Percentiles rank a stretch among this genome's conserved stretches.
These are phyloP conservation scores for Sphaerophoria taeniata DNA, from an alignment of 2,888 invertebrate species.

Conservation along the genomic window DNA sequence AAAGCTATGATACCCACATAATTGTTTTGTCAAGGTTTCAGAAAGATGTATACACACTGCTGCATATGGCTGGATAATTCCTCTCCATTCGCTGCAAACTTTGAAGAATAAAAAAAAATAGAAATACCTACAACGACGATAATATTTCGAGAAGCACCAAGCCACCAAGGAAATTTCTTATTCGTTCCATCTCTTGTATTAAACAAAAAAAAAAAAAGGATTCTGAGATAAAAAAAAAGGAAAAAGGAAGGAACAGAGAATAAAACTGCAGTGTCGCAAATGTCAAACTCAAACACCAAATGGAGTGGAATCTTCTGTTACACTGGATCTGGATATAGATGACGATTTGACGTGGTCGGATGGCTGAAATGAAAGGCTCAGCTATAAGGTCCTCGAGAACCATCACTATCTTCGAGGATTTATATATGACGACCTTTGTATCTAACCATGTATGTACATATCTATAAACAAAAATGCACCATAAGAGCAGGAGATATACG, in stretches of 20 bases:
- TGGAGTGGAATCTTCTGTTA: slow-evolving; percentile 70
- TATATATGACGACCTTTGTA: background rate
- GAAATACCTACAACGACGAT: background rate
- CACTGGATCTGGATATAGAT: slow-evolving; percentile 36
- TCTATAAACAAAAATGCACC: too few species aligned
- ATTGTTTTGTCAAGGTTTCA: slow-evolving; percentile 66
- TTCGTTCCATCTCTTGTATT: slow-evolving; percentile 35
- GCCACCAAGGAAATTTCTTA: slow-evolving; percentile 6
- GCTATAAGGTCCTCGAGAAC: slow-evolving; percentile 21
- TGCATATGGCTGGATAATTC: slow-evolving; percentile 17
- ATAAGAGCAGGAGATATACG: slow-evolving; percentile 28
- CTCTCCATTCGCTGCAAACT: background rate
- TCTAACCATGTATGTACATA: too few species aligned
- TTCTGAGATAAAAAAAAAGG: background rate
- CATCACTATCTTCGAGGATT: slow-evolving; percentile 10
- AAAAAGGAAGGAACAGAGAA: slow-evolving; percentile 4
- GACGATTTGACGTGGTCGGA: slow-evolving; percentile 53
- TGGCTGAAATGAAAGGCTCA: slow-evolving; percentile 4
- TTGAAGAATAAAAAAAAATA: background rate
- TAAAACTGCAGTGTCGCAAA: slow-evolving; percentile 59
- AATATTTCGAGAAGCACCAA: background rate
- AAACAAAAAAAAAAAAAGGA: slow-evolving; percentile 41
- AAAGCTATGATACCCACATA: slow-evolving; percentile 42
- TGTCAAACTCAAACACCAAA: slow-evolving; percentile 73
- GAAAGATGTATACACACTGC: slow-evolving; percentile 17